phyloP scores from a whole-genome alignment of 2,113 vertebrate species.

The Pomatorhinus ruficollis region DNA sequence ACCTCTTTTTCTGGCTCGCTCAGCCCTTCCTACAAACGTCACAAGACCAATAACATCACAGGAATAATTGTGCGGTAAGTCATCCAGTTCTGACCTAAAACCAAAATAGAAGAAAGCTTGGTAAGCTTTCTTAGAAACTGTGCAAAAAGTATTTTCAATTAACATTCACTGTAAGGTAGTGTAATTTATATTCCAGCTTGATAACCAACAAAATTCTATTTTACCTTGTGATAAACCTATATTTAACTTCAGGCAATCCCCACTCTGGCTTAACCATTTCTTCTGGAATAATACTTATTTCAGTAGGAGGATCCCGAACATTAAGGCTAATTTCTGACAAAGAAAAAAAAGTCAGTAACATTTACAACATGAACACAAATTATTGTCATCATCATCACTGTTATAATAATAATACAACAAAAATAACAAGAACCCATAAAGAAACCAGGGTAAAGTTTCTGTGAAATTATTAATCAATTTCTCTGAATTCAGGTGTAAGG shows the following conservation, averaged over 20 bases:
- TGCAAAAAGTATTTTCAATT: background rate
- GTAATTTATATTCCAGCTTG: background rate
- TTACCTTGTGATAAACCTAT: conserved; percentile 85
- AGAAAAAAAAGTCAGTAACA: background rate
- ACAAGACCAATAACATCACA: conserved; percentile 91
- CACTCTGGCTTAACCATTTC: conserved; percentile 84
- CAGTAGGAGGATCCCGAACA: conserved; percentile 77
- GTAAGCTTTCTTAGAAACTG: background rate
- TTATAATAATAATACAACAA: background rate
- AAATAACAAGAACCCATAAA: background rate
- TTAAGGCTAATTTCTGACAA: conserved; percentile 88
- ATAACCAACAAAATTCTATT: background rate
- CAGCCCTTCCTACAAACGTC: conserved; percentile 87
- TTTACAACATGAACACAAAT: background rate
- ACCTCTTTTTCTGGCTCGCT: conserved; percentile 83
- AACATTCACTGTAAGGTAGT: background rate
- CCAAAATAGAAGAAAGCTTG: background rate
- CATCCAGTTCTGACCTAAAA: conserved; percentile 83
- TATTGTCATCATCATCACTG: background rate
- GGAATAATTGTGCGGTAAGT: conserved; percentile 71
- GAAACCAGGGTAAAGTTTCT: background rate
- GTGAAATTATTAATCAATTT: background rate
- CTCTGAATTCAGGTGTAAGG: background rate
- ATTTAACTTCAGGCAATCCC: conserved; percentile 84
- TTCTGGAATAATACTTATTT: conserved; percentile 83